Percentiles rank a stretch among this genome's conserved stretches.
These are phyloP conservation scores for Enteromius viviparus DNA, from an alignment of 2,797 vertebrate species.

Conservation along the genomic window DNA sequence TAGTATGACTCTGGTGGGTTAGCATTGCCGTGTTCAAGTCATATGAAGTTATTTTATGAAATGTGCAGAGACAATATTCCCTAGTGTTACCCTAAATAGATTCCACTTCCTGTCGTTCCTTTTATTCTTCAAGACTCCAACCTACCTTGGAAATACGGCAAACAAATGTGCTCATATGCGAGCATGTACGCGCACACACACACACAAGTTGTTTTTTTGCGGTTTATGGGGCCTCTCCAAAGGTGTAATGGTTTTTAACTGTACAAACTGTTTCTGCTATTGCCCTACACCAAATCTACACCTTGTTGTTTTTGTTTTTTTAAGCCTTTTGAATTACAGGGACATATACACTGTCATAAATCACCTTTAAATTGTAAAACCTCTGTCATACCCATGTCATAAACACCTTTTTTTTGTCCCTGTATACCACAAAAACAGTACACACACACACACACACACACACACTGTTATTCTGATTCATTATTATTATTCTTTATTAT, in stretches of 20 bases:
- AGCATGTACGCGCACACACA: neutral
- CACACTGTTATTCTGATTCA: too few species aligned
- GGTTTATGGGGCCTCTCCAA: too few species aligned
- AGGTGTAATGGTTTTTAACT: neutral
- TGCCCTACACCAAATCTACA: neutral
- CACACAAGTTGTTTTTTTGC: too few species aligned
- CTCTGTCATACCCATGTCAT: too few species aligned
- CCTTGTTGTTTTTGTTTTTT: neutral
- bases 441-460: too few species aligned
- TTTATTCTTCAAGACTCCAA: constrained; percentile 39
- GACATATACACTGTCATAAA: neutral
- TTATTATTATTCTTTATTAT: too few species aligned
- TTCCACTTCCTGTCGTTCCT: constrained; percentile 1
- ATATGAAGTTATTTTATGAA: constrained; percentile 36
- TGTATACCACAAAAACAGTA: too few species aligned
- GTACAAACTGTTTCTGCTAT: neutral
- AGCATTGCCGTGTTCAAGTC: neutral
- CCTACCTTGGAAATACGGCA: constrained; percentile 21
- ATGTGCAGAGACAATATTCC: constrained; percentile 45
- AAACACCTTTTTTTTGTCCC: too few species aligned
- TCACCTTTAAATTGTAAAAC: too few species aligned
- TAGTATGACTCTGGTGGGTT: constrained; percentile 18
- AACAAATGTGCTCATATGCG: neutral
- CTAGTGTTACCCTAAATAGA: constrained; percentile 47
- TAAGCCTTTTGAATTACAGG: neutral